Conservation (phyloP, 2,797 vertebrate genomes). For the Forpus xanthops region DNA sequence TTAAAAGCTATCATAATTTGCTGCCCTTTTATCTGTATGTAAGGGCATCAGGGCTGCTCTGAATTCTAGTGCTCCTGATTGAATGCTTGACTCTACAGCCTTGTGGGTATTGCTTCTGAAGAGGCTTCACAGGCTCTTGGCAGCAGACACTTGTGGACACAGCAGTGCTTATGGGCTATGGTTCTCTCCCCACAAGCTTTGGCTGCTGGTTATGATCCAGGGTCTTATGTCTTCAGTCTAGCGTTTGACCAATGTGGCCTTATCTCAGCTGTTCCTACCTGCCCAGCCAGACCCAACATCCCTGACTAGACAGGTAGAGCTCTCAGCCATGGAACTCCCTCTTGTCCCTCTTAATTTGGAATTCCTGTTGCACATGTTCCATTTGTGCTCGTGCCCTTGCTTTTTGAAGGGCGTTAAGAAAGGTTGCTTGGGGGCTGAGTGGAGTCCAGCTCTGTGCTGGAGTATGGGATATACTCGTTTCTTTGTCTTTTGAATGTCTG, state of each 20-base stretch:
- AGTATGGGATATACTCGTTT: fast-evolving
- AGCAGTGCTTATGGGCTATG: not conserved
- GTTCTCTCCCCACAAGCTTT: not conserved
- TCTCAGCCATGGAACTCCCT: not conserved
- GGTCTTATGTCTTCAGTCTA: not conserved
- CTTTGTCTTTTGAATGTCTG: not conserved
- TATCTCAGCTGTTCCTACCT: not conserved
- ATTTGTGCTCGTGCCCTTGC: not conserved
- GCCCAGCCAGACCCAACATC: not conserved
- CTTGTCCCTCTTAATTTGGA: not conserved
- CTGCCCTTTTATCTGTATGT: not conserved
- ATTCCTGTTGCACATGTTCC: not conserved
- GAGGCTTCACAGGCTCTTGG: not conserved
- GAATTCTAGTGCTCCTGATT: not conserved
- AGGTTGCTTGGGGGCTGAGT: not conserved
- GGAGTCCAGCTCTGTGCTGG: not conserved
- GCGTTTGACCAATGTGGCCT: not conserved
- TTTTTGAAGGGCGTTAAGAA: not conserved
- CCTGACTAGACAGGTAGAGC: not conserved
- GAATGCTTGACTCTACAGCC: not conserved
- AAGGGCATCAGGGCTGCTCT: not conserved
- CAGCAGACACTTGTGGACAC: not conserved
- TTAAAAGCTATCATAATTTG: not conserved
- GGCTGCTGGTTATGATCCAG: not conserved
- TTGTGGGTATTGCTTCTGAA: not conserved